Base-by-base conservation (phyloP, 2,797 vertebrate species). In the Poecilia velifera region DNA sequence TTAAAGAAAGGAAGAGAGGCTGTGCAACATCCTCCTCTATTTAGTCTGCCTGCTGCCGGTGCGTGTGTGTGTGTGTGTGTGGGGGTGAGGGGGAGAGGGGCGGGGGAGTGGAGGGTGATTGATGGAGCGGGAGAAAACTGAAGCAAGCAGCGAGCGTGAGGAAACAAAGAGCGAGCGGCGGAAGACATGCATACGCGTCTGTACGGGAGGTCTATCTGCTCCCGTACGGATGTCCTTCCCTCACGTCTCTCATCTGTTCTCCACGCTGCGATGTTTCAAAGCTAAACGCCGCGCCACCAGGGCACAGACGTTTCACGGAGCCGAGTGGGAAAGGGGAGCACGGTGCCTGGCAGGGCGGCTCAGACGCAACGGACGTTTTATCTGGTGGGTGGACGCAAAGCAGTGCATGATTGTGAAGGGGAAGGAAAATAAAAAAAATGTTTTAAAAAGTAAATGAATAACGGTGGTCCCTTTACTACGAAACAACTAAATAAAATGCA, bases 1-100 rank as follows among this genome's bases (percentile, higher is more conserved):
- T 74, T 41, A 72, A 73, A 81, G 80, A 84, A 87, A 84, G 79
- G 74, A 79, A 78, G 83, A 80, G 86, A 87, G 80, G 91, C 95
- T 91, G 91, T 78, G 91, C 89, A 89, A 89, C 91, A 95, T 96
- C 87, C 90, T 94, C 92, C 89, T 85, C 86, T 80, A 87, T 93
- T 91, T 93, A 88, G 92, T 89, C 89, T 90, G 89, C 87, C 84
- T 87, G 82, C 80, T 90, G 84, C 87, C 68, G 28, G 90, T 91
- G 93, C 9, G 20, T 62, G 16, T 18, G n/a, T 6, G 41, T 41
- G 41, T 34, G 34, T 34, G 34, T 34, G 34, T 34, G 34, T 34
- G 39, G 31, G 31, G 31, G 31, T 31, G 31, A 31, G 31, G 34
- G 34, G 2, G 34, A 34, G 34, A 39, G 7, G 6, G 7, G 66